These are phyloP conservation scores for Amblyjoppa proteus DNA, from an alignment of 2,888 invertebrate genomes.

Conservation along the genomic window DNA sequence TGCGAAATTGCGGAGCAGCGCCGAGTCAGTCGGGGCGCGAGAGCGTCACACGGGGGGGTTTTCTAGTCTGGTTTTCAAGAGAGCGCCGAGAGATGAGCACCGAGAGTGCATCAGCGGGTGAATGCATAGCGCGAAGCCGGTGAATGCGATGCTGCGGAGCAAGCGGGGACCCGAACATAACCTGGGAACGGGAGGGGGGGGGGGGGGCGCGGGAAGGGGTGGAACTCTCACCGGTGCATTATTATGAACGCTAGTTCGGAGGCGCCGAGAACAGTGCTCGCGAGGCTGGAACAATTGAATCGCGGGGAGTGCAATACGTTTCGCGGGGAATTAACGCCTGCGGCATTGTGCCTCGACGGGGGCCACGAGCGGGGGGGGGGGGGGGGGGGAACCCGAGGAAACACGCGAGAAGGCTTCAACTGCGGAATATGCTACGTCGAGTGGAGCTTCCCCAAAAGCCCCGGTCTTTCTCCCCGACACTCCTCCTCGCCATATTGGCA, in stretches of 20 bases:
- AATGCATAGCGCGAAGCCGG: constrained; percentile 69
- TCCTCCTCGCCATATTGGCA: constrained; percentile 79
- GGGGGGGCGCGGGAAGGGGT: constrained; percentile 38
- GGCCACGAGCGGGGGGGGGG: not conserved
- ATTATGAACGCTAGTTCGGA: constrained; percentile 69
- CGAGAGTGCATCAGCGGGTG: constrained; percentile 54
- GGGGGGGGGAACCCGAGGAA: constrained; percentile 43
- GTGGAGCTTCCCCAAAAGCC: constrained; percentile 47
- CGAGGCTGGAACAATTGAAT: constrained; percentile 82
- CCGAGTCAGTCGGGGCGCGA: constrained; percentile 47
- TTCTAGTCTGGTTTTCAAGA: not conserved
- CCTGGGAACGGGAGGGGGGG: constrained; percentile 47
- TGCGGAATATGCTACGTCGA: constrained; percentile 53
- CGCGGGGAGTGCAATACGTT: constrained; percentile 82
- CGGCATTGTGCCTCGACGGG: constrained; percentile 75
- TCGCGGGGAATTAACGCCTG: constrained; percentile 83
- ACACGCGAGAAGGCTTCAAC: constrained; percentile 5
- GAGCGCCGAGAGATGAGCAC: constrained; percentile 37
- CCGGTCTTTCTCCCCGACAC: constrained; percentile 17
- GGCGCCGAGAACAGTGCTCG: constrained; percentile 70
- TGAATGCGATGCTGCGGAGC: constrained; percentile 66
- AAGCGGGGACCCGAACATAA: constrained; percentile 10
- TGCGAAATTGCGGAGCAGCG: constrained; percentile 53
- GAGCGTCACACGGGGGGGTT: constrained; percentile 27
- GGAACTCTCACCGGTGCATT: constrained; percentile 64